Base-by-base conservation (phyloP, 2,888 invertebrate genomes). In the Chelonus formosanus region DNA sequence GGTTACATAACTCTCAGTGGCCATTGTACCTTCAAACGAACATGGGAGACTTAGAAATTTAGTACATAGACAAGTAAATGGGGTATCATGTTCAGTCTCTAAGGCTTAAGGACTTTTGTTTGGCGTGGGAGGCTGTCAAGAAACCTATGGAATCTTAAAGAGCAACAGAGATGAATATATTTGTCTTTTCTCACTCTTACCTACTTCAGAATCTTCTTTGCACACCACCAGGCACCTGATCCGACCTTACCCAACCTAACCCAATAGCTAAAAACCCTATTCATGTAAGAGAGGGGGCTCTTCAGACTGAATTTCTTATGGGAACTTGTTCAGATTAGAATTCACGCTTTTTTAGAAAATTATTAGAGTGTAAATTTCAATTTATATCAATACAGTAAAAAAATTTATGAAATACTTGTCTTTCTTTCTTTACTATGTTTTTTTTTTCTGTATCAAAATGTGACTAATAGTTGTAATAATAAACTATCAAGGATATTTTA, bases 51-150 rank as follows among this genome's bases (percentile, higher is more conserved):
- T 80, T 78, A 76, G 78, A 82, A 82, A 82, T 82, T 82, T 56
- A 78, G 80, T 81, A 78, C 78, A 77, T 77, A 75, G 76, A 76
- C 76, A 74, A 74, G 80, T 83, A 83, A 82, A 83, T 82, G 80
- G 82, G 82, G 80, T 82, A 83, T 83, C 83, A 82, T 82, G 83
- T 83, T 83, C 82, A 82, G 77, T 69, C 68, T 67, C 81, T 79
- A 78, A 82, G 80, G 82, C 82, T 83, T 82, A 83, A 80, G 79
- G 81, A 83, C 83, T 83, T 83, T 83, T 83, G 83, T 84, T 81
- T 79, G 83, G 82, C 83, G 83, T 82, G 83, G 83, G 83, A 83
- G 83, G 82, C 80, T 82, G 64, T 67, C 58, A 61, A 53, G 62
- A 56, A 45, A 56, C 62, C 53, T 20, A 54, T 45, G 66, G 60